Base-by-base conservation (phyloP, 2,797 vertebrate genomes). In the Phrynocephalus vlangalii region DNA sequence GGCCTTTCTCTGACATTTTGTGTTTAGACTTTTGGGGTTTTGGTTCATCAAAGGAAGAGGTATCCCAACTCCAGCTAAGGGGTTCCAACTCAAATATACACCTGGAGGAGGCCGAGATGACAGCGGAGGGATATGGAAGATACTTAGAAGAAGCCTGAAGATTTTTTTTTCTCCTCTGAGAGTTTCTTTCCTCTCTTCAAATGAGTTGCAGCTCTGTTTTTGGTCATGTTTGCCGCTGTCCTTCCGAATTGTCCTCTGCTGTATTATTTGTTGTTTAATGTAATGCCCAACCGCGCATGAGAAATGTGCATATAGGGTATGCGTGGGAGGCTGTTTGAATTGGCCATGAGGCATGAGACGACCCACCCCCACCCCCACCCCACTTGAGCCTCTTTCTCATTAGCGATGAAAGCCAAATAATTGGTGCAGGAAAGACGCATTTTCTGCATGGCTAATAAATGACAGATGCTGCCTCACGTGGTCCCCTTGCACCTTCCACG, bases 401-500 rank as follows among this genome's bases (percentile, higher is more conserved):
- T 88, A 91, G 60, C 44, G 84, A 87, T 86, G 88, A 90, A 89
- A 88, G 84, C 60, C 73, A 76, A 92, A 85, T 79, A n/a, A 88
- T 88, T 78, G 60, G 77, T 68, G 72, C 87, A 85, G 85, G 87
- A 30, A 86, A 90, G 87, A 77, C 3, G 1, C 5, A 0, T 84
- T 81, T 83, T 86, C 84, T 79, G 1, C 38, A 52, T 63, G 76
- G 86, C 50, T 86, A 76, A 38, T 86, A 88, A 87, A 56, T 76
- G 8, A 30, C 71, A 76, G 50, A 84, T 93, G 84, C 81, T 73
- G 28, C 71, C 10, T 81, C 52, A n/a, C 52, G 73, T 82, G 38
- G 80, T 79, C 77, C 70, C 70, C 22, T 67, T 13, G 56, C 83
- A 80, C 76, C 68, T 88, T 84, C 68, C 56, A 30, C 73, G 77